Evolutionary conservation across 2,888 invertebrate species (phyloP).

Genomic region (Drosophila kanekoi): DNA sequence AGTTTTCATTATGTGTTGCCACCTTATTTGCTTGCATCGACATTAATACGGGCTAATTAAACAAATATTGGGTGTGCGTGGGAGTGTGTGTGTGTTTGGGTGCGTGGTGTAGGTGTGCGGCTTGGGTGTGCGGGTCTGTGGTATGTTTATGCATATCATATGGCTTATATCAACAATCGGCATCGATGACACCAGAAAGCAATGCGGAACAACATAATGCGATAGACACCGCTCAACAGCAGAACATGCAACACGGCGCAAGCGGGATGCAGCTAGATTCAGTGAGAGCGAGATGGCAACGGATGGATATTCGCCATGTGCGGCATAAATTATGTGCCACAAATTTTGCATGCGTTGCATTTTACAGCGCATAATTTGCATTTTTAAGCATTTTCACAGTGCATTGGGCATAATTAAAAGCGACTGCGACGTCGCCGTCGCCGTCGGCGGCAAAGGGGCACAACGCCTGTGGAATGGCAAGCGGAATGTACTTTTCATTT

Average conservation of each 20-base stretch:
- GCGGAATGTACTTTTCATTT: slow-evolving; percentile 14
- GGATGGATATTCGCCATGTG: slow-evolving; percentile 28
- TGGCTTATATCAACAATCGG: slow-evolving; percentile 58
- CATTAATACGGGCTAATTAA: slow-evolving; percentile 79
- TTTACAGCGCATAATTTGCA: slow-evolving; percentile 74
- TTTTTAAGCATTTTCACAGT: slow-evolving; percentile 77
- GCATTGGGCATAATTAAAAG: slow-evolving; percentile 76
- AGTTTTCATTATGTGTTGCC: slow-evolving; percentile 53
- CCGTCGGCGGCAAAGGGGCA: slow-evolving; percentile 9
- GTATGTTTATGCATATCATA: slow-evolving; percentile 55
- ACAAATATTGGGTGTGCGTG: slow-evolving; percentile 58
- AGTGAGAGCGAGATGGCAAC: slow-evolving; percentile 6
- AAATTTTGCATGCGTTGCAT: slow-evolving; percentile 72
- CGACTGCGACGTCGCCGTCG: slow-evolving; percentile 36
- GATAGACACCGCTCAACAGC: slow-evolving; percentile 39
- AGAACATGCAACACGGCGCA: slow-evolving; percentile 16
- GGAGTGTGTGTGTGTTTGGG: neutral
- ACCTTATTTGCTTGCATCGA: slow-evolving; percentile 68
- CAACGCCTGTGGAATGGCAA: slow-evolving; percentile 21
- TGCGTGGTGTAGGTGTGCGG: neutral
- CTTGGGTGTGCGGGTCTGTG: slow-evolving; percentile 11
- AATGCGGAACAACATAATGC: slow-evolving; percentile 72
- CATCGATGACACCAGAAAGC: slow-evolving; percentile 56
- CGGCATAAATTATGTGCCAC: slow-evolving; percentile 68
- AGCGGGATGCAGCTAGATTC: slow-evolving; percentile 12